Evolutionary conservation across 1,140 invertebrate genomes (phyloP), one percentile per base, ranked within the genome.

Genomic region (Sycophaga agraensis): DNA sequence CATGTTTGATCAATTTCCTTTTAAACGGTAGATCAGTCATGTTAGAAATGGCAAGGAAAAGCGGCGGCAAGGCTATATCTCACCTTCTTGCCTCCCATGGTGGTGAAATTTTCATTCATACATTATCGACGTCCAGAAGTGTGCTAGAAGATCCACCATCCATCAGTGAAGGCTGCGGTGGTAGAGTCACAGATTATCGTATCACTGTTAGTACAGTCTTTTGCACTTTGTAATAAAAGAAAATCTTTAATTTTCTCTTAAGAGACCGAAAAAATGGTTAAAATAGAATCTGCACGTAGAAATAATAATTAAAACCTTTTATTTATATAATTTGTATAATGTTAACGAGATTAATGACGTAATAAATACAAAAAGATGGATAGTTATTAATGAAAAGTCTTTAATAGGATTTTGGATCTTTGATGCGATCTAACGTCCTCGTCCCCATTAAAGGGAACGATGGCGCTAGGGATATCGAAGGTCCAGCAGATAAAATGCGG

Each of bases 21-120:
- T 82, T 98, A 0, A 95, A 93, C 72, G 96, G 96, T 22, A 84
- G 92, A 31, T 94, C 94, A 0, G 96, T 98, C 0, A 93, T 97
- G 85, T 78, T 99, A 19, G 96, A 99, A 82, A 93, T 97, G 86
- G 92, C 92, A 5, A 76, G 85, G 26, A 94, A 94, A 78, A 86
- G 89, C 28, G 92, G 93, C 6, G 87, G 89, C 0, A 93, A 96
- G 75, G 89, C 93, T 0, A 91, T 94, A 37, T 96, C 94, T 8
- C 96, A 98, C 80, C 87, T 98, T 72, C 73, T 99, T 48, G 92
- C 94, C 0, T 91, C 93, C 2, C 96, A 98, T 69, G 94, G 93
- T 2, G 95, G 94, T 3, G 96, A 98, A 82, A 94, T 99, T 66
- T 98, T 95, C 80, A 94, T 98, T 63, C 95, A 98, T 68, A 92